Evolutionary conservation across 1,140 invertebrate genomes (phyloP).

Genomic region (Ctenoplectra terminalis): DNA sequence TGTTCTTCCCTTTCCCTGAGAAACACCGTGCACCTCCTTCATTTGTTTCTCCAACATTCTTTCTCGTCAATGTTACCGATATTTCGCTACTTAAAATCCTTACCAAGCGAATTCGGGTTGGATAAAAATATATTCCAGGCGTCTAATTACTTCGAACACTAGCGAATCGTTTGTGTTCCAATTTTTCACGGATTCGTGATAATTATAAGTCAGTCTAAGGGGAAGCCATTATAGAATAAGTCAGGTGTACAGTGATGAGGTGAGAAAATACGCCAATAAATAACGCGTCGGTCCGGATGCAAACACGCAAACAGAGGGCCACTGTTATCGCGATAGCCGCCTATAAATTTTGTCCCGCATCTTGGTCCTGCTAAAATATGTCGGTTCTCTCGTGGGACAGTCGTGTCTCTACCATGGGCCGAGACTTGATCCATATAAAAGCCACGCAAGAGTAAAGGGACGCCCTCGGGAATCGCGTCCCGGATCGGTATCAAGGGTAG

Average conservation of each 20-base stretch:
- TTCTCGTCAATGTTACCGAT: conserved; percentile 43
- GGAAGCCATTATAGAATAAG: not conserved
- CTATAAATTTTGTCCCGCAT: conserved; percentile 49
- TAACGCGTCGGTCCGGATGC: conserved; percentile 8
- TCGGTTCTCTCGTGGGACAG: not conserved
- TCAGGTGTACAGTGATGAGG: not conserved
- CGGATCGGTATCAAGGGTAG: conserved; percentile 43
- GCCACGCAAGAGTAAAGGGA: not conserved
- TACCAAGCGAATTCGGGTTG: not conserved
- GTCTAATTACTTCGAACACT: not conserved
- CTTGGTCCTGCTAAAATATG: conserved; percentile 26
- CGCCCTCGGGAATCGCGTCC: conserved; percentile 1
- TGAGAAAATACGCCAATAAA: conserved; percentile 5
- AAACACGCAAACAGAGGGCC: not conserved
- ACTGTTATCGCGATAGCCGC: conserved; percentile 7
- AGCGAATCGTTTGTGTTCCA: too few relatives aligned
- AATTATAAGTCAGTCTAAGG: not conserved
- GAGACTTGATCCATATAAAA: conserved; percentile 31
- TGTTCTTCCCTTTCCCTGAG: conserved; percentile 38
- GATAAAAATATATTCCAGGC: too few relatives aligned
- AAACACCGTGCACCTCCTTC: conserved; percentile 9
- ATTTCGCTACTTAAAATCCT: not conserved
- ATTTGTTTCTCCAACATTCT: not conserved
- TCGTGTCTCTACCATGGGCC: not conserved
- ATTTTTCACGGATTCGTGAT: not conserved